Conservation (phyloP, 1,140 invertebrate species). For the Venturia canescens region DNA sequence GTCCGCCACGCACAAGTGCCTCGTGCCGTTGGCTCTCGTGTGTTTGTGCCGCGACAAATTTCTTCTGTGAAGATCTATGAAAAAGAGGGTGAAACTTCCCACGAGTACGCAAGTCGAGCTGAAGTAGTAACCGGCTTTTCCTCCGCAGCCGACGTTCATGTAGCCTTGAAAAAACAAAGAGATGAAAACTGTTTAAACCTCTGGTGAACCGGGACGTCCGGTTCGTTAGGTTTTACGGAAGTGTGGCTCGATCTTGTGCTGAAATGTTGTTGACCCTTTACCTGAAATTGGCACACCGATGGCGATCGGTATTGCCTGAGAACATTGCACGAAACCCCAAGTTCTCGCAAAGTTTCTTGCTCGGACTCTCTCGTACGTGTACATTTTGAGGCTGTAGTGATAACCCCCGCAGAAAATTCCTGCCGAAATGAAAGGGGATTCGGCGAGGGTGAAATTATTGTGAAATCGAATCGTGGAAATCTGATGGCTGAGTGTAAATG, state of each 20-base stretch:
- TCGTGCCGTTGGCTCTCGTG: constrained; percentile 78
- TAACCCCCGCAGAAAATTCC: constrained; percentile 90
- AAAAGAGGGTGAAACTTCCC: constrained; percentile 86
- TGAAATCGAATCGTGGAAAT: neutral
- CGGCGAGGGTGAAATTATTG: neutral
- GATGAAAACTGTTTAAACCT: neutral
- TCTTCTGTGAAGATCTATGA: constrained; percentile 87
- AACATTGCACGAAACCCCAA: constrained; percentile 94
- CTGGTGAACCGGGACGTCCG: too few relatives aligned
- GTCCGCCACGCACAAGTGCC: constrained; percentile 79
- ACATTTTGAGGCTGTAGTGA: constrained; percentile 92
- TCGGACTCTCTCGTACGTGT: constrained; percentile 90
- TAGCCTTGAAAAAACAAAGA: constrained; percentile 79
- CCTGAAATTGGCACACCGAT: constrained; percentile 91
- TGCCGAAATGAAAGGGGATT: constrained; percentile 64
- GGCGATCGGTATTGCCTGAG: constrained; percentile 90
- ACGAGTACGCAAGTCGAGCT: constrained; percentile 87
- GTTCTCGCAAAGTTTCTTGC: constrained; percentile 91
- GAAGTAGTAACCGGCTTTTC: constrained; percentile 89
- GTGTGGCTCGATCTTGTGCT: neutral
- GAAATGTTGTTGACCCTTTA: constrained; percentile 66
- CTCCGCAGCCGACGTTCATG: constrained; percentile 85
- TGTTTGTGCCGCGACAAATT: constrained; percentile 84
- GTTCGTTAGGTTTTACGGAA: too few relatives aligned
- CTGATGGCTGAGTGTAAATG: neutral